Conservation (phyloP, 2,797 vertebrate genomes). For the Babyrousa celebensis region DNA sequence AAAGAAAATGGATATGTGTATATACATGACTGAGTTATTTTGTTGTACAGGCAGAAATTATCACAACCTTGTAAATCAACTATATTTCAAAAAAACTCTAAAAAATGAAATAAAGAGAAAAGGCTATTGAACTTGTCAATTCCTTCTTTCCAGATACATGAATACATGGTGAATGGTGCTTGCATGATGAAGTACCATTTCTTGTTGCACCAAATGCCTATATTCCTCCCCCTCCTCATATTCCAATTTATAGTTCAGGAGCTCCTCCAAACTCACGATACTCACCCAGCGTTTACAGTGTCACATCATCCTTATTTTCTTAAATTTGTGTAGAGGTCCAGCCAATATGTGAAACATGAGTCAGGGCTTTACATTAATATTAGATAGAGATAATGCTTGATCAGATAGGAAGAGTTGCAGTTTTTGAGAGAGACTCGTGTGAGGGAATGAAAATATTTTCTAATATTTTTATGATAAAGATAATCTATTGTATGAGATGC, state of each 20-base stretch:
- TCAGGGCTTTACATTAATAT: neutral
- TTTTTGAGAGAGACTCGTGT: neutral
- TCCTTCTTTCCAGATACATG: neutral
- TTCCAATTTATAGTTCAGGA: neutral
- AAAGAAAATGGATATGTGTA: no score
- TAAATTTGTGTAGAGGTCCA: neutral
- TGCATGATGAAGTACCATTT: neutral
- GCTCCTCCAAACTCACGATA: neutral
- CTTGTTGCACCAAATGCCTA: neutral
- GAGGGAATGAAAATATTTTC: neutral
- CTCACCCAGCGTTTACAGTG: neutral
- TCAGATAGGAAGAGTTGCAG: neutral
- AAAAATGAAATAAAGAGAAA: neutral
- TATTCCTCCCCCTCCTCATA: neutral
- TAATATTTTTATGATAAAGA: slow-evolving; percentile 20
- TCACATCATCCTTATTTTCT: neutral
- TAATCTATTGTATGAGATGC: neutral
- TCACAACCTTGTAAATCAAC: no score
- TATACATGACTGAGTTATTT: no score
- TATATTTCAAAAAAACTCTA: no score
- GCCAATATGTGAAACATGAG: neutral
- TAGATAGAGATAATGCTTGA: neutral
- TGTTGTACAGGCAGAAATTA: no score
- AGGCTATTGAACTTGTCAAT: neutral
- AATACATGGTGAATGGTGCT: neutral